These are phyloP conservation scores for Punctoribates punctum DNA, from an alignment of 2,888 invertebrate genomes.

Conservation along the genomic window DNA sequence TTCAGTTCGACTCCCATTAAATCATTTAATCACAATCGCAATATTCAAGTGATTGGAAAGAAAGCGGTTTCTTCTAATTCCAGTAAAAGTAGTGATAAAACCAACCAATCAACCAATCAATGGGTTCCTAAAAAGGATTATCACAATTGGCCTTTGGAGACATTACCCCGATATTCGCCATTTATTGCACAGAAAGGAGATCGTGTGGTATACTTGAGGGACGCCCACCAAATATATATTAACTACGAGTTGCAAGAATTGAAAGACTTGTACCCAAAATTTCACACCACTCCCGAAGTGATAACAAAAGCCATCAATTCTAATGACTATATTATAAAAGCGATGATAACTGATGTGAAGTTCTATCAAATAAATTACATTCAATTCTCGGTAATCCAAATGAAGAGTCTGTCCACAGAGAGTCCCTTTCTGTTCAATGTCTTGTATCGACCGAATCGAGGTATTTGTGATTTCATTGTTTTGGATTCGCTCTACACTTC, in stretches of 20 bases:
- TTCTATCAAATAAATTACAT: conserved; percentile 14
- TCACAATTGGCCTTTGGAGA: background rate
- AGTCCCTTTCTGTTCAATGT: background rate
- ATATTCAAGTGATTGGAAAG: background rate
- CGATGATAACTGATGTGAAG: background rate
- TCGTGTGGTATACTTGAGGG: conserved; percentile 5
- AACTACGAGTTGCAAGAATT: background rate
- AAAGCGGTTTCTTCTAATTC: background rate
- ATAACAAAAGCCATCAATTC: background rate
- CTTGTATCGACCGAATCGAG: conserved; percentile 7
- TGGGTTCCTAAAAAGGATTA: background rate
- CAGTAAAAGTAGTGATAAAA: too few relatives aligned
- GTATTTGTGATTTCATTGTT: conserved; percentile 3
- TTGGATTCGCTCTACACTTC: background rate
- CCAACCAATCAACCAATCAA: background rate
- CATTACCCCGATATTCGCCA: conserved; percentile 2
- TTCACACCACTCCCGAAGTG: background rate
- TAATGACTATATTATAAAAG: background rate
- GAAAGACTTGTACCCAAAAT: background rate
- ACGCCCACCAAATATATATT: conserved; percentile 11
- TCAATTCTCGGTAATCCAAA: background rate
- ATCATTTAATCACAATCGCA: background rate
- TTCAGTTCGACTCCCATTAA: background rate
- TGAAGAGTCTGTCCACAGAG: background rate
- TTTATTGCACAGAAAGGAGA: conserved; percentile 17